Percentiles rank a stretch among this genome's conserved stretches.
phyloP scores from a whole-genome alignment of 2,797 vertebrate species.

The Galagoides demidoff region DNA sequence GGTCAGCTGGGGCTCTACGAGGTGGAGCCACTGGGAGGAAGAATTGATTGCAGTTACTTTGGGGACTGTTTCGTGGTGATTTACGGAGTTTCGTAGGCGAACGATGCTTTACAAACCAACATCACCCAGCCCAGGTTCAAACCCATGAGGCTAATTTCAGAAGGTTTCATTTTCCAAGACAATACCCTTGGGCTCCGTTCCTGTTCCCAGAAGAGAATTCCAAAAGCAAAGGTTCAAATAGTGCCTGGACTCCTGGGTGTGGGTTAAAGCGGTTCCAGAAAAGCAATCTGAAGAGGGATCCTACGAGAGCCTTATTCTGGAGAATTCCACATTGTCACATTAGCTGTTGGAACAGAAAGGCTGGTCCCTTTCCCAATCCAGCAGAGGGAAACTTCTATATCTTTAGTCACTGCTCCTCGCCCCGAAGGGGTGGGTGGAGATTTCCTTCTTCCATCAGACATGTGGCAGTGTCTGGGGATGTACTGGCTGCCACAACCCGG shows the following conservation, averaged over 20 bases:
- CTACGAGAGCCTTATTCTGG: accelerated
- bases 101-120: neutral
- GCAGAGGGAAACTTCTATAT: accelerated
- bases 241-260: accelerated
- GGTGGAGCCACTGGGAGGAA: neutral
- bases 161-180: neutral
- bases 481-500: neutral
- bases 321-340: accelerated
- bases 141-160: accelerated
- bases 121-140: neutral
- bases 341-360: accelerated
- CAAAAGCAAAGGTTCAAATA: neutral
- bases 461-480: neutral
- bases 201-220: neutral
- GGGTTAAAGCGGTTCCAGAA: neutral
- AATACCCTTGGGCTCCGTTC: neutral
- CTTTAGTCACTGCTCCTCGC: accelerated
- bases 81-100: neutral
- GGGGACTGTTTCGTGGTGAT: neutral
- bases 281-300: accelerated
- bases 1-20: neutral
- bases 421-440: neutral
- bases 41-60: neutral
- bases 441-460: accelerated
- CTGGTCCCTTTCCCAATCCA: accelerated